phyloP scores from a whole-genome alignment of 1,140 invertebrate species.

The Samia ricini region DNA sequence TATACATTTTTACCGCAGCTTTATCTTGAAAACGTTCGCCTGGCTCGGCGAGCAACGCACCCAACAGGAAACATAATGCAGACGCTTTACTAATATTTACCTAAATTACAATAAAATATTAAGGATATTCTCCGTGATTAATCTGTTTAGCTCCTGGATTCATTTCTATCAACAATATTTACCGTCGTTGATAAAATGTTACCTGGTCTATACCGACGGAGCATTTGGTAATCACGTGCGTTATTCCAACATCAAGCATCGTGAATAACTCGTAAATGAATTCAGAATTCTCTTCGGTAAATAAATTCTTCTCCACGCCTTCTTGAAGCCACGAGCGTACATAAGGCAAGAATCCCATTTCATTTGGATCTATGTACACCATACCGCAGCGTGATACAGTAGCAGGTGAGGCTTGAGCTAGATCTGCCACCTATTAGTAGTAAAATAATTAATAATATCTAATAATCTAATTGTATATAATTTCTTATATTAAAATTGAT shows the following conservation, averaged over 20 bases:
- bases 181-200: not conserved
- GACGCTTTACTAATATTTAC: slow-evolving; percentile 89
- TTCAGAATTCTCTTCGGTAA: slow-evolving; percentile 74
- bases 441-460: too few species aligned
- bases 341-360: slow-evolving; percentile 80
- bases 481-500: too few species aligned
- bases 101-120: slow-evolving; percentile 58
- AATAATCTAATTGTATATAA: too few species aligned
- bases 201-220: slow-evolving; percentile 66
- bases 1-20: slow-evolving; percentile 79
- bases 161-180: not conserved
- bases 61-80: slow-evolving; percentile 85
- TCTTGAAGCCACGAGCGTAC: slow-evolving; percentile 60
- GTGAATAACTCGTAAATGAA: slow-evolving; percentile 79
- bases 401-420: slow-evolving; percentile 92
- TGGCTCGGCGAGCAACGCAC: slow-evolving; percentile 80
- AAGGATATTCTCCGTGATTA: not conserved
- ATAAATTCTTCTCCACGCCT: slow-evolving; percentile 49
- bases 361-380: slow-evolving; percentile 93
- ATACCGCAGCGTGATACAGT: slow-evolving; percentile 92
- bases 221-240: slow-evolving; percentile 69
- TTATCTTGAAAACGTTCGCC: slow-evolving; percentile 78
- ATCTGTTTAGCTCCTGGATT: too few species aligned
- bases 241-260: slow-evolving; percentile 77
- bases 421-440: slow-evolving; percentile 85